Percentiles rank a stretch among this genome's conserved stretches.
Evolutionary conservation across 2,888 invertebrate genomes (phyloP).

Genomic region (Pollenia labialis): DNA sequence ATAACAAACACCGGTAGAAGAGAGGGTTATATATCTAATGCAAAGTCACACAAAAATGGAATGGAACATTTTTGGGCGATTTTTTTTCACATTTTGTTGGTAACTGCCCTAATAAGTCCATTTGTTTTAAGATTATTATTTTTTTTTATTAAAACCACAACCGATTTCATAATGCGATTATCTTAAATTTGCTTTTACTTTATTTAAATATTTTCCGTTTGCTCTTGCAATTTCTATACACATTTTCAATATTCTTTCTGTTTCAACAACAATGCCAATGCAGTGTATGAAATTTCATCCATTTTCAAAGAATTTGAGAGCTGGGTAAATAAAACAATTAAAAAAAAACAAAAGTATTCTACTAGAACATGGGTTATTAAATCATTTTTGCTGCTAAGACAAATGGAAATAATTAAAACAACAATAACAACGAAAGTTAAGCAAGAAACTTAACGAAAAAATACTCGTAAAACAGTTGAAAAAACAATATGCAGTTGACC

Average conservation of each 20-base stretch:
- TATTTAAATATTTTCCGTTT: background rate
- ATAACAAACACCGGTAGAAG: too few species aligned
- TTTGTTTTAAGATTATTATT: too few species aligned
- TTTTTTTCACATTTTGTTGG: too few species aligned
- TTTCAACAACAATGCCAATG: background rate
- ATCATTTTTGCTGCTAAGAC: slow-evolving; percentile 20
- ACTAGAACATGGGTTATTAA: slow-evolving; percentile 26
- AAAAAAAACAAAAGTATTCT: background rate
- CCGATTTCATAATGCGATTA: too few species aligned
- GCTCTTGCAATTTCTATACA: background rate
- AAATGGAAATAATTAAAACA: slow-evolving; percentile 14
- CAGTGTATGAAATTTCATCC: slow-evolving; percentile 1
- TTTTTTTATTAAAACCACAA: too few species aligned
- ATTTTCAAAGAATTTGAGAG: slow-evolving; percentile 5
- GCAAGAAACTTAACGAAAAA: background rate
- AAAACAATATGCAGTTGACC: slow-evolving; percentile 73
- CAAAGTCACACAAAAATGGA: too few species aligned
- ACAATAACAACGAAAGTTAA: slow-evolving; percentile 13
- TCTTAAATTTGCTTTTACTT: too few species aligned
- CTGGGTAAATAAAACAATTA: slow-evolving; percentile 5
- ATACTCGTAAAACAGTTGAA: background rate
- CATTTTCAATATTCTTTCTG: too few species aligned
- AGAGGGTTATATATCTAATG: too few species aligned
- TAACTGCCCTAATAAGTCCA: too few species aligned
- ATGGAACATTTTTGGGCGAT: too few species aligned